Conservation (phyloP, 2,113 vertebrate genomes). For the Atlantisia rogersi region DNA sequence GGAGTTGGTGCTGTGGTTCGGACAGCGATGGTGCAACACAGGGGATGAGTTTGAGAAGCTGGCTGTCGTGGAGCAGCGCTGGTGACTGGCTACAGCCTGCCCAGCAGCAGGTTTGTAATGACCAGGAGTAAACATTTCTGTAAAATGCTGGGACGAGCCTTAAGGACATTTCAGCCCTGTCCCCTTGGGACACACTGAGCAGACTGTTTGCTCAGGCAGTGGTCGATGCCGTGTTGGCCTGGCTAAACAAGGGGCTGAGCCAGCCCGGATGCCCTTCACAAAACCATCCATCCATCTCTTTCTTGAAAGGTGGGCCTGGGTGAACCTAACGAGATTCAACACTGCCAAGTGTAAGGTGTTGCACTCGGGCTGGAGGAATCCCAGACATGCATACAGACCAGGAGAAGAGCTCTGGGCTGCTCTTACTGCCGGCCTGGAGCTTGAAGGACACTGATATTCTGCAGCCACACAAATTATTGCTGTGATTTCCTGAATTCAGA, state of each 20-base stretch:
- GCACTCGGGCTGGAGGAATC: too few species aligned
- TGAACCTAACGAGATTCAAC: too few species aligned
- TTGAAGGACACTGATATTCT: fast-evolving
- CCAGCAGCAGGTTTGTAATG: not conserved
- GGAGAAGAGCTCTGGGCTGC: too few species aligned
- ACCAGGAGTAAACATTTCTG: not conserved
- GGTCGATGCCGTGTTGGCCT: not conserved
- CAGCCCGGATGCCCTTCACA: not conserved
- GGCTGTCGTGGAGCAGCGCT: fast-evolving
- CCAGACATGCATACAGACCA: too few species aligned
- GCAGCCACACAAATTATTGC: not conserved
- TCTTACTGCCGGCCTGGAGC: not conserved
- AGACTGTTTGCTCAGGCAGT: not conserved
- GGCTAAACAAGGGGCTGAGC: not conserved
- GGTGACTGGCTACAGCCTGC: not conserved
- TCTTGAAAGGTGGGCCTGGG: too few species aligned
- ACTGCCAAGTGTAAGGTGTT: too few species aligned
- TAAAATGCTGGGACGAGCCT: not conserved
- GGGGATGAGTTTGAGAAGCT: too few species aligned
- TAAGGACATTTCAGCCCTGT: not conserved
- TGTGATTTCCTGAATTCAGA: not conserved
- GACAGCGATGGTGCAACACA: not conserved
- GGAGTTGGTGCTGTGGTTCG: fast-evolving
- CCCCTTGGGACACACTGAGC: not conserved
- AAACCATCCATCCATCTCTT: not conserved